Conservation (phyloP, 2,113 vertebrate species). For the Numenius arquata region DNA sequence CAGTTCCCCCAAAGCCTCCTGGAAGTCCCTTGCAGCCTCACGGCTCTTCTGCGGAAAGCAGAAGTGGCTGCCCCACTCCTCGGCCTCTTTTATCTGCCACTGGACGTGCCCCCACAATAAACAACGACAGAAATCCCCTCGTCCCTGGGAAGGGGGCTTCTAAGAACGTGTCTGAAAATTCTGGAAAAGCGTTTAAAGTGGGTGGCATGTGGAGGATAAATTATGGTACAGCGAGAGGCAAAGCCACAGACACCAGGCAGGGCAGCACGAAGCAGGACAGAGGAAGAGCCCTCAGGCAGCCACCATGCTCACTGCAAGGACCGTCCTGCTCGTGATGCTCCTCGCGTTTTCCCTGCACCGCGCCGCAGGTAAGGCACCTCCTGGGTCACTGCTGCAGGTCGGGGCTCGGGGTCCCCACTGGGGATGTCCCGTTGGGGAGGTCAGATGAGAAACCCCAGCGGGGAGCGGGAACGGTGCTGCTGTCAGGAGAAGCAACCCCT, state of each 20-base stretch:
- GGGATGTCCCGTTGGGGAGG: accelerated
- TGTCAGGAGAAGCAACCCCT: not conserved
- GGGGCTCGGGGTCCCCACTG: not conserved
- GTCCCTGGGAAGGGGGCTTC: not conserved
- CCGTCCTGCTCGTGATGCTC: not conserved
- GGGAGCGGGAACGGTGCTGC: accelerated
- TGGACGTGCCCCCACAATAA: not conserved
- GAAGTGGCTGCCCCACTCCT: not conserved
- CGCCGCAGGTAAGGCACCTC: not conserved
- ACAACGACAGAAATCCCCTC: accelerated
- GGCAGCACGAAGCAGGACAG: accelerated
- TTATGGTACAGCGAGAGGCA: accelerated
- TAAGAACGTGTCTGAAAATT: accelerated
- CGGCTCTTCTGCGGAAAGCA: not conserved
- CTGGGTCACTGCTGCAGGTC: not conserved
- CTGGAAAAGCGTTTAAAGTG: not conserved
- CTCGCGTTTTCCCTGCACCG: not conserved
- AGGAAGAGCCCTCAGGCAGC: not conserved
- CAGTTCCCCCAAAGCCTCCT: not conserved
- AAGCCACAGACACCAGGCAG: accelerated
- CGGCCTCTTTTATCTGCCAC: accelerated
- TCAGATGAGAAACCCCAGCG: not conserved
- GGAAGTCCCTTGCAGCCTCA: not conserved
- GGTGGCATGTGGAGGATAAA: not conserved
- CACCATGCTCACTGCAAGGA: not conserved